phyloP scores from a whole-genome alignment of 2,888 invertebrate genomes.

The Cryptops parisi region DNA sequence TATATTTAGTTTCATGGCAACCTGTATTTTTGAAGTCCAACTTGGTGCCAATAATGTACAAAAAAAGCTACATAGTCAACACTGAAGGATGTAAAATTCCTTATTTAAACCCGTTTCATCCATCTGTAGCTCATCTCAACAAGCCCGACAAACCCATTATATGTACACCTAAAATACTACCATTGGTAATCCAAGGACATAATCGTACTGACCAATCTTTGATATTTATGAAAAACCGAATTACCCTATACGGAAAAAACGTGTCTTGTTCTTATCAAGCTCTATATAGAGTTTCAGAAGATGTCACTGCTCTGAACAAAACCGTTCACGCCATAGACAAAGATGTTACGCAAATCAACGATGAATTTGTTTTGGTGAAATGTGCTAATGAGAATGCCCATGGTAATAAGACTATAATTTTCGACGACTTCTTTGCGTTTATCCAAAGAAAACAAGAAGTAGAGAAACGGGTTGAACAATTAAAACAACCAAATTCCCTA shows the following conservation, averaged over 20 bases:
- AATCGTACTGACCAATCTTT: background rate
- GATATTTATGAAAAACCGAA: background rate
- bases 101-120: background rate
- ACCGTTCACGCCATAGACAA: background rate
- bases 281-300: background rate
- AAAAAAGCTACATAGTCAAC: too few species aligned
- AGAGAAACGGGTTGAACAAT: background rate
- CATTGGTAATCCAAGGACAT: background rate
- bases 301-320: background rate
- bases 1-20: too few species aligned
- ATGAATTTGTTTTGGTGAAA: background rate
- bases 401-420: too few species aligned
- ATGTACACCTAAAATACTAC: background rate
- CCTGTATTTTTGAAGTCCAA: too few species aligned
- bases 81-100: background rate
- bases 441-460: background rate
- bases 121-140: background rate
- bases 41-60: too few species aligned
- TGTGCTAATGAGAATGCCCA: background rate
- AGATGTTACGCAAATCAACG: background rate
- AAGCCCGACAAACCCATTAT: background rate
- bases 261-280: background rate
- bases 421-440: background rate
- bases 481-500: background rate
- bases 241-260: background rate